Conservation (phyloP, 2,113 vertebrate genomes). For the Nerophis ophidion region DNA sequence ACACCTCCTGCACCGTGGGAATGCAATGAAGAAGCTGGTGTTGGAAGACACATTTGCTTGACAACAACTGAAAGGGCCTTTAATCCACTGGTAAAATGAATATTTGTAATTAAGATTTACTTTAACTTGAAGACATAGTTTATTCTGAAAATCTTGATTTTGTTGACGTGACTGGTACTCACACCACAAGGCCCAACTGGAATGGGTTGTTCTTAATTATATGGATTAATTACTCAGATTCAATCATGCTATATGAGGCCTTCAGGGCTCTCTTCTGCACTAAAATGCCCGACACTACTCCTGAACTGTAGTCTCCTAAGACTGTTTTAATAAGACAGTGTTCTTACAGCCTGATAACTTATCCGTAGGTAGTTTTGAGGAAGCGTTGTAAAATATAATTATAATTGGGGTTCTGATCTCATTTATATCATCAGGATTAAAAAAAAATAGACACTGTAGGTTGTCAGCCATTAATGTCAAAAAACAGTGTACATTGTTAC, state of each 20-base stretch:
- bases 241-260: background rate
- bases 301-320: background rate
- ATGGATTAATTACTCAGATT: background rate
- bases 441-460: background rate
- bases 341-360: slow-evolving; percentile 1
- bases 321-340: background rate
- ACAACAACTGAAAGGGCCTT: too few relatives aligned
- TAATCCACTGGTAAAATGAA: too few relatives aligned
- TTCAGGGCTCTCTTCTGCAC: background rate
- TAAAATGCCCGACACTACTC: background rate
- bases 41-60: too few relatives aligned
- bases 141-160: background rate
- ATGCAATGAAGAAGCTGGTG: background rate
- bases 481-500: background rate
- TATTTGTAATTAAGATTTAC: too few relatives aligned
- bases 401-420: background rate
- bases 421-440: background rate
- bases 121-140: background rate
- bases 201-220: background rate
- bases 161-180: background rate
- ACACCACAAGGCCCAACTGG: background rate
- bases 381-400: background rate
- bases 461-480: background rate
- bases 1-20: slow-evolving; percentile 18
- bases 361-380: background rate